These are phyloP conservation scores for Physocephala rufipes DNA, from an alignment of 2,888 invertebrate genomes.

Conservation along the genomic window DNA sequence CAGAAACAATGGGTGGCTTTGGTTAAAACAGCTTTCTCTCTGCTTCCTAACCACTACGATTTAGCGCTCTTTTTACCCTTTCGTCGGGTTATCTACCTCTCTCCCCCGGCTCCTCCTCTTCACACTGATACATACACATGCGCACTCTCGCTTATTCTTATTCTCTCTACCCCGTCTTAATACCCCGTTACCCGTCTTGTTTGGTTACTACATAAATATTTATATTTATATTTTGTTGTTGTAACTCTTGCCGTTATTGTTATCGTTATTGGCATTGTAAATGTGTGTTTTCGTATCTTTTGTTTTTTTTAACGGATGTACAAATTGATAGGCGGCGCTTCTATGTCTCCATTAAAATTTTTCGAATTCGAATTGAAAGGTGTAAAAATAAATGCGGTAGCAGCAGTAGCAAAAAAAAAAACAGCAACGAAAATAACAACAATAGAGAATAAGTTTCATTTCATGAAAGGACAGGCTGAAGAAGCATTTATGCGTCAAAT, in stretches of 20 bases:
- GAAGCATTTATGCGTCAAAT: background rate
- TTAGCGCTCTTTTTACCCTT: too few relatives aligned
- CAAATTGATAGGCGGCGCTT: slow-evolving; percentile 33
- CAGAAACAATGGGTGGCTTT: slow-evolving; percentile 17
- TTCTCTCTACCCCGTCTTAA: slow-evolving; percentile 14
- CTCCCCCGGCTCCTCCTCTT: background rate
- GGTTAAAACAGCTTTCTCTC: slow-evolving; percentile 20
- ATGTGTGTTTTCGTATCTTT: slow-evolving; percentile 5
- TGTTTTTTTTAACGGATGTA: slow-evolving; percentile 12
- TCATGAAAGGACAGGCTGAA: background rate
- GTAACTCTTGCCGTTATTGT: slow-evolving; percentile 15
- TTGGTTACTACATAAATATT: background rate
- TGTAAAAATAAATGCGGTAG: background rate
- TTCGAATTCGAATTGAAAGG: slow-evolving; percentile 11
- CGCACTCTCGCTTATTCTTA: background rate
- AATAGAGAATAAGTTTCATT: background rate
- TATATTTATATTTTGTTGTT: slow-evolving; percentile 12
- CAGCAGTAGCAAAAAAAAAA: background rate
- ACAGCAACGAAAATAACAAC: background rate
- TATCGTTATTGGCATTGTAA: slow-evolving; percentile 6
- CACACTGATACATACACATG: background rate
- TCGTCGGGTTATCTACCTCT: too few relatives aligned
- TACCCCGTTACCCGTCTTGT: too few relatives aligned
- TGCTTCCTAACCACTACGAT: too few relatives aligned
- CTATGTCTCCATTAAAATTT: slow-evolving; percentile 35